A percentile compares a stretch with the other conserved stretches of the same genome.
These are phyloP conservation scores for Caenorhabditis sp. DNA, from an alignment of 2,888 invertebrate genomes.

Conservation along the genomic window DNA sequence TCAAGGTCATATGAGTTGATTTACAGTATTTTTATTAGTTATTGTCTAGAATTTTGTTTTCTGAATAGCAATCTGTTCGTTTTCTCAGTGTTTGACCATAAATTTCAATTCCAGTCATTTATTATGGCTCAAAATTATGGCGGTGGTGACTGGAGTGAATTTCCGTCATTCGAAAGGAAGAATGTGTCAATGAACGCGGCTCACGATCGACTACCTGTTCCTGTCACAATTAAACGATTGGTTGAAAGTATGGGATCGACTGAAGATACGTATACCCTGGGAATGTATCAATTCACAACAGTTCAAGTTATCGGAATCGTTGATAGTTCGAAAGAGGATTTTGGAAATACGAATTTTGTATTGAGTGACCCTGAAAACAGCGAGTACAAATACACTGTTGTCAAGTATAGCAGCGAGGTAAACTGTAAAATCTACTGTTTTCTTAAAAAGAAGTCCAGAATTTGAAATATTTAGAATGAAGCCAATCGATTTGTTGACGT, in stretches of 20 bases:
- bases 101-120: too few species aligned
- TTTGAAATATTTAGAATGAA: neutral
- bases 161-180: neutral
- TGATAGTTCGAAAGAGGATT: neutral
- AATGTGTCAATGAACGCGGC: neutral
- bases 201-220: neutral
- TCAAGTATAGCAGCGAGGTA: neutral
- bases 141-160: neutral
- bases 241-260: neutral
- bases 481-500: neutral
- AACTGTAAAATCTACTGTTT: too few species aligned
- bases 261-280: neutral
- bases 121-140: neutral
- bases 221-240: neutral
- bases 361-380: neutral
- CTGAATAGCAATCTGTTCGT: too few species aligned
- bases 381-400: neutral
- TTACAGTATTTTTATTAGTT: too few species aligned
- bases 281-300: neutral
- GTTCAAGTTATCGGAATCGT: neutral
- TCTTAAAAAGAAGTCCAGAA: too few species aligned
- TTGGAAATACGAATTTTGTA: neutral
- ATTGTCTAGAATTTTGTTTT: too few species aligned
- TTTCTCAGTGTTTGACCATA: too few species aligned
- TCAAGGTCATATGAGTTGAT: too few species aligned